Base-by-base conservation (phyloP, 2,113 vertebrate species). In the Lonchura striata region DNA sequence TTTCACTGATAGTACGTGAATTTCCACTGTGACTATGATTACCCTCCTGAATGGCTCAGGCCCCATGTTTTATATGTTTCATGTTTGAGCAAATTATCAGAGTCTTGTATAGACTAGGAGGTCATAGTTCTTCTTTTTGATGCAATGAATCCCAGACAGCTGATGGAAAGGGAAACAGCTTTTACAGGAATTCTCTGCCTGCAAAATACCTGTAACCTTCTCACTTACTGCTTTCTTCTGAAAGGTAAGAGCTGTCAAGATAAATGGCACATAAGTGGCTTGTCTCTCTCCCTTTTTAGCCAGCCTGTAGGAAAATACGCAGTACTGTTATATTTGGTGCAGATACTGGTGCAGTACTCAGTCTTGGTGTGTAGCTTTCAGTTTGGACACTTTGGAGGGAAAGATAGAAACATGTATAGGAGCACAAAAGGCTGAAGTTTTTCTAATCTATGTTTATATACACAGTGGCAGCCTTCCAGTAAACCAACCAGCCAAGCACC, bases 261-360 rank as follows among this genome's bases (percentile, higher is more conserved):
- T 33, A 88, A 64, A 39, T 5, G 76, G 9, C 30, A 25, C 0
- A 0, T 46, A 41, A 71, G 9, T 10, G 18, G 6, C 13, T 39
- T 85, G 18, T 13, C n/a, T 69, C 10, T 52, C 19, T 52, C 16
- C 11, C 8, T 65, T 94, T 64, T 54, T n/a, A 76, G 3, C 3
- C 42, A 81, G 2, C 2, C 33, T n/a, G 39, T 49, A 53, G 31
- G 53, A 86, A 86, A 88, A 75, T 7, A 56, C 3, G 6, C 5
- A 2, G 8, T n/a, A 12, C 3, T 85, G 11, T 27, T 75, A 14
- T 44, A 47, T 82, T 79, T n/a, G 19, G 6, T 71, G 30, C 14
- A n/a, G 46, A 31, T 31, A 9, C 21, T 46, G 20, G 7, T 6
- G 20, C 7, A 10, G 15, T 37, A 27, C 31, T 53, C 44, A 11